phyloP scores from a whole-genome alignment of 2,888 invertebrate species.

The Caenorhabditis becei region DNA sequence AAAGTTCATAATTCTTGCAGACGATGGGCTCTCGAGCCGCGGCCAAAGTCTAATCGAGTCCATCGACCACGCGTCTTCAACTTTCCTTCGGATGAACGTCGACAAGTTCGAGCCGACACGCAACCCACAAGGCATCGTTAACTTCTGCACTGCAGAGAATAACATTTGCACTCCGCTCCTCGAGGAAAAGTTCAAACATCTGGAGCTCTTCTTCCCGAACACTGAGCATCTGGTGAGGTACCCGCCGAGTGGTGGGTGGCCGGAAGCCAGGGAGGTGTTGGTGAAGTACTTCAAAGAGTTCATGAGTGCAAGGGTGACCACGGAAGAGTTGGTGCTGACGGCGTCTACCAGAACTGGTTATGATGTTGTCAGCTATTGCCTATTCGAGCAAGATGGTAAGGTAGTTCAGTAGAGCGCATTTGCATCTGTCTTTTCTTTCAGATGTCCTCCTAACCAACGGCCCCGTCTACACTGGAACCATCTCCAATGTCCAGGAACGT shows the following conservation, averaged over 20 bases:
- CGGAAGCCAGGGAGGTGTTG: slow-evolving; percentile 54
- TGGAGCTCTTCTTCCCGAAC: slow-evolving; percentile 63
- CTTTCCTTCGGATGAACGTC: slow-evolving; percentile 62
- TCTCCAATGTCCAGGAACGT: slow-evolving; percentile 76
- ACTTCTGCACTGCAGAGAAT: slow-evolving; percentile 75
- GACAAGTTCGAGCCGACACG: slow-evolving; percentile 55
- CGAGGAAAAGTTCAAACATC: slow-evolving; percentile 65
- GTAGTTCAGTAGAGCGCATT: no score
- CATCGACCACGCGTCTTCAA: slow-evolving; percentile 58
- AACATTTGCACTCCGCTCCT: slow-evolving; percentile 73
- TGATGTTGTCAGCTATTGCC: slow-evolving; percentile 71
- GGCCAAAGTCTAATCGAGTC: slow-evolving; percentile 53
- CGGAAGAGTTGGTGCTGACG: slow-evolving; percentile 64
- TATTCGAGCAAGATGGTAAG: slow-evolving; percentile 71
- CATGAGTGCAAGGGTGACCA: slow-evolving; percentile 57
- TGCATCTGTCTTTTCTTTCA: slow-evolving; percentile 57
- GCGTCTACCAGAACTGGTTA: slow-evolving; percentile 73
- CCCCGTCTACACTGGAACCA: slow-evolving; percentile 77
- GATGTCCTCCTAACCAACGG: slow-evolving; percentile 78
- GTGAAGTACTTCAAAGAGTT: slow-evolving; percentile 66
- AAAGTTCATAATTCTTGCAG: slow-evolving; percentile 28
- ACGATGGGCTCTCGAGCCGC: slow-evolving; percentile 48
- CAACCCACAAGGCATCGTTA: slow-evolving; percentile 70
- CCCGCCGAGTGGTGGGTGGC: slow-evolving; percentile 70
- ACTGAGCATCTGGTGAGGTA: slow-evolving; percentile 65